Evolutionary conservation across 2,797 vertebrate species (phyloP).

Genomic region (Cuniculus paca): DNA sequence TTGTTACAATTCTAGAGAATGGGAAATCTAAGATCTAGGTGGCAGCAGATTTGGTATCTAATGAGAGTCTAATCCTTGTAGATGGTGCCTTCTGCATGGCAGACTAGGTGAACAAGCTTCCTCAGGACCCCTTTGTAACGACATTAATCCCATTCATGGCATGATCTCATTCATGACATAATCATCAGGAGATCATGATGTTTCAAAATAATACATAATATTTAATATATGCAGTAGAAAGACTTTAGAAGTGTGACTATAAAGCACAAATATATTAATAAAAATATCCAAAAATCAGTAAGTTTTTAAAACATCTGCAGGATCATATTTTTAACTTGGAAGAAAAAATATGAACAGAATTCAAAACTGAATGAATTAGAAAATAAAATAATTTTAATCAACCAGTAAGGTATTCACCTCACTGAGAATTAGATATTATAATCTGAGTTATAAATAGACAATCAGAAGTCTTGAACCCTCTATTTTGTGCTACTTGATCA

Average conservation of each 20-base stretch:
- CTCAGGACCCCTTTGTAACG: neutral
- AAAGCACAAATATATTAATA: neutral
- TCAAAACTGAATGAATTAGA: neutral
- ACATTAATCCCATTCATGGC: neutral
- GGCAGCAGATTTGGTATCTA: neutral
- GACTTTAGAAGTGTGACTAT: neutral
- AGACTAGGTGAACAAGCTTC: neutral
- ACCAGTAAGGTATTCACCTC: neutral
- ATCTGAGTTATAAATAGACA: neutral
- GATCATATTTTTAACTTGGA: neutral
- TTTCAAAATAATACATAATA: neutral
- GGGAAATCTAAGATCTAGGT: neutral
- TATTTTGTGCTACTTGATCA: neutral
- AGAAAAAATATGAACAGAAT: neutral
- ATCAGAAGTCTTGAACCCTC: neutral
- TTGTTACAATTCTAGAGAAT: neutral
- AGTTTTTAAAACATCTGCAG: neutral
- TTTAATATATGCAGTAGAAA: neutral
- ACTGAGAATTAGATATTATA: neutral
- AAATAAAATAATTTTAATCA: neutral
- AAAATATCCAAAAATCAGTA: slow-evolving; percentile 34
- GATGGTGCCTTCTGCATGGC: neutral
- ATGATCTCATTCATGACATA: neutral
- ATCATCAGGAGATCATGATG: neutral
- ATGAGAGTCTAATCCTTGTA: too few species aligned